These are phyloP conservation scores for Thymelicus sylvestris DNA, from an alignment of 2,888 invertebrate species.

Conservation along the genomic window DNA sequence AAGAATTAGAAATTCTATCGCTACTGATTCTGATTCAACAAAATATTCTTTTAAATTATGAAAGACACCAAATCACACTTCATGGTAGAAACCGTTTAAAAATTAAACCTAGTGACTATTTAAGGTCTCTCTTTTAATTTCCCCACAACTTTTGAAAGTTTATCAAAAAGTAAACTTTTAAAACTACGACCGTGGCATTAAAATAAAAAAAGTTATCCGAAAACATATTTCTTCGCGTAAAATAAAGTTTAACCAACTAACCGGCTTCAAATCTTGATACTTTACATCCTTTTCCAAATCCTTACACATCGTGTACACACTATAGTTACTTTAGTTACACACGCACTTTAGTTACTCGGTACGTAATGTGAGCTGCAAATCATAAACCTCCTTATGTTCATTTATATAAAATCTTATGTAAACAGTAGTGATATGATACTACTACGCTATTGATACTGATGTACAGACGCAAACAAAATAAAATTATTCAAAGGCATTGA, in stretches of 20 bases:
- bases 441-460: not conserved
- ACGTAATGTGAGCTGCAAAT: not conserved
- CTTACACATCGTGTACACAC: slow-evolving; percentile 27
- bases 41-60: no score
- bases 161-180: no score
- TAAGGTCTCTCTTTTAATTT: no score
- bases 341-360: not conserved
- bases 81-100: no score
- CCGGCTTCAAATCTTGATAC: slow-evolving; percentile 28
- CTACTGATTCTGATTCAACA: no score
- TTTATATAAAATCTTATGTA: slow-evolving; percentile 21
- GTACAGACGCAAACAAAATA: slow-evolving; percentile 8
- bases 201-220: no score
- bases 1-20: no score
- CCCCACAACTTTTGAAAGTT: no score
- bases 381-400: slow-evolving; percentile 6
- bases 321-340: not conserved
- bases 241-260: not conserved
- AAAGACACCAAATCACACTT: no score
- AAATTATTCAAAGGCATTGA: not conserved
- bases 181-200: no score
- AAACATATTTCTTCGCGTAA: not conserved
- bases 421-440: slow-evolving; percentile 6
- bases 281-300: slow-evolving; percentile 34
- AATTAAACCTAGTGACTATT: no score